Conservation (phyloP, 2,888 invertebrate genomes). For the Tipula lateralis region DNA sequence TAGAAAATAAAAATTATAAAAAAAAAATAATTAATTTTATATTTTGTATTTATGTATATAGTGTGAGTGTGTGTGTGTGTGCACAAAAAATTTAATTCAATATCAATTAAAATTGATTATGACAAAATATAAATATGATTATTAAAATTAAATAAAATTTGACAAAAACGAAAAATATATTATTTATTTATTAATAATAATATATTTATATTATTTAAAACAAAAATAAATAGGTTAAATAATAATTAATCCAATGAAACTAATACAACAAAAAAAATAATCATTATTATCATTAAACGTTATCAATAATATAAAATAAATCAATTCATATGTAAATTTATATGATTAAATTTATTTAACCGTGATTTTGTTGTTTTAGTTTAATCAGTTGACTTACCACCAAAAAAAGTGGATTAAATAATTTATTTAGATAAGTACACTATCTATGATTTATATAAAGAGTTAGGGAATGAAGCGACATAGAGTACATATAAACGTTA, state of each 20-base stretch:
- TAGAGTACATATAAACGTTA: too few relatives aligned
- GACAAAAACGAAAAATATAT: neutral
- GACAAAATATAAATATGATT: constrained; percentile 11
- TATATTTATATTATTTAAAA: neutral
- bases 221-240: neutral
- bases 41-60: neutral
- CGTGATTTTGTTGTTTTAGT: neutral
- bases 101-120: constrained; percentile 19
- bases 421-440: neutral
- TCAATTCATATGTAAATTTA: neutral
- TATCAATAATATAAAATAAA: neutral
- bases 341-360: neutral
- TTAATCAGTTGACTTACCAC: neutral
- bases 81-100: neutral
- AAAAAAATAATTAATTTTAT: neutral
- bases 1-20: neutral
- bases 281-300: neutral
- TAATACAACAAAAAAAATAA: neutral
- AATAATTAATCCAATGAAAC: neutral
- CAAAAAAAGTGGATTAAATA: neutral
- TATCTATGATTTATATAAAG: too few relatives aligned
- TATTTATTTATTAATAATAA: neutral
- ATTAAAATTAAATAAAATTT: neutral
- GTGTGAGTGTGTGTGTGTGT: neutral
- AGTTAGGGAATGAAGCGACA: too few relatives aligned